Conservation (phyloP, 2,113 vertebrate genomes). For the Colinus virginianus region DNA sequence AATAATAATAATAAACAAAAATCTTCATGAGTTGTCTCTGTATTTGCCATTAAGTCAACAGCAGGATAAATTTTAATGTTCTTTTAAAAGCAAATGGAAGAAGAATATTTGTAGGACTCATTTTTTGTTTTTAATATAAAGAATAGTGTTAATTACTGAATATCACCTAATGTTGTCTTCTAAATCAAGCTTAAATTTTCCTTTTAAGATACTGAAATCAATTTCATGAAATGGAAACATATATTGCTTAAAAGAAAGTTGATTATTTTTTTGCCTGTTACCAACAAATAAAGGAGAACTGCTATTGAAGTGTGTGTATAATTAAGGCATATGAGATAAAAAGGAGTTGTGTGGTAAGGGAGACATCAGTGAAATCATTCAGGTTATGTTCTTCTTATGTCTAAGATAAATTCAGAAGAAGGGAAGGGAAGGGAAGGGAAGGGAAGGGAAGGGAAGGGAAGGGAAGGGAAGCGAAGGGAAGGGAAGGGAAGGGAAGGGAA, state of each 20-base stretch:
- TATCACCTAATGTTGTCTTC: background rate
- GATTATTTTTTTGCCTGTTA: background rate
- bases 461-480: too few species aligned
- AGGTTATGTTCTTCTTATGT: background rate
- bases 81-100: background rate
- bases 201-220: background rate
- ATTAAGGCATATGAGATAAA: background rate
- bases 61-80: background rate
- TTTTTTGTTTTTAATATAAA: background rate
- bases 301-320: background rate
- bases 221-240: background rate
- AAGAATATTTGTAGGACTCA: background rate
- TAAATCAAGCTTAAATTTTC: background rate
- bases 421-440: too few species aligned
- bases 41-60: background rate
- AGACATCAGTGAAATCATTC: background rate
- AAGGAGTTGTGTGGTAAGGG: background rate
- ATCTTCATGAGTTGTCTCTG: conserved; percentile 26
- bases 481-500: too few species aligned
- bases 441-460: too few species aligned
- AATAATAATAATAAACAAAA: conserved; percentile 47
- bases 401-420: background rate
- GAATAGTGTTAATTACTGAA: background rate
- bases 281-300: background rate
- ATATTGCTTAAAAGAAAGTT: background rate